phyloP scores from a whole-genome alignment of 1,140 invertebrate genomes.

The Polypedilum vanderplanki region DNA sequence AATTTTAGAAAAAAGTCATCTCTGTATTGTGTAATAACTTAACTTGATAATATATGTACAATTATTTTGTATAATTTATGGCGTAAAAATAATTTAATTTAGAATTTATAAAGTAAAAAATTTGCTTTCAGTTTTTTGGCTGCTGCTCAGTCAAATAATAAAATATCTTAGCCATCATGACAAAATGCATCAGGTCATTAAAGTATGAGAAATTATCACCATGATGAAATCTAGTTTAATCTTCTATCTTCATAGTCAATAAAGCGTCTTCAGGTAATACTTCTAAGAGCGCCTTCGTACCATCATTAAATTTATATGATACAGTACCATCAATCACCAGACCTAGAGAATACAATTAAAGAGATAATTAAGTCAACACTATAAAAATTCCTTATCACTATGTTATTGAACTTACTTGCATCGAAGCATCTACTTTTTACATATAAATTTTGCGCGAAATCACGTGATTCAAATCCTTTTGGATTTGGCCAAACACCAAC shows the following conservation, averaged over 20 bases:
- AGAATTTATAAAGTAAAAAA: too few species aligned
- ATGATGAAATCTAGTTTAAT: conserved; percentile 31
- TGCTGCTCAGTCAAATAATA: conserved; percentile 20
- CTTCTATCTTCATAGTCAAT: conserved; percentile 64
- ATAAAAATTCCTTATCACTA: neutral
- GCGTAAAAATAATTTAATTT: too few species aligned
- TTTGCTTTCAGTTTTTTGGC: neutral
- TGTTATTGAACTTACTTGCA: conserved; percentile 50
- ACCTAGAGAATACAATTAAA: conserved; percentile 44
- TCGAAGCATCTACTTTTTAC: conserved; percentile 89
- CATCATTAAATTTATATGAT: conserved; percentile 91
- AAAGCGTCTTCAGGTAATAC: conserved; percentile 80
- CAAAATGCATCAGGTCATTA: neutral
- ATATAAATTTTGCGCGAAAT: conserved; percentile 60
- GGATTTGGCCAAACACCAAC: conserved; percentile 68
- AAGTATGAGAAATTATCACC: conserved; percentile 1
- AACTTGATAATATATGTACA: too few species aligned
- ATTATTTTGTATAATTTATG: too few species aligned
- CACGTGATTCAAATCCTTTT: conserved; percentile 58
- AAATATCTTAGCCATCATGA: neutral
- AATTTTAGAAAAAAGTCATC: neutral
- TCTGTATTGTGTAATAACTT: neutral
- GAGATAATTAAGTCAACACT: neutral
- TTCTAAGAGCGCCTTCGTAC: conserved; percentile 77
- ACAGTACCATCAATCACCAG: conserved; percentile 95